Conservation (phyloP, 2,888 invertebrate genomes). For the Pandemis cinnamomeana region DNA sequence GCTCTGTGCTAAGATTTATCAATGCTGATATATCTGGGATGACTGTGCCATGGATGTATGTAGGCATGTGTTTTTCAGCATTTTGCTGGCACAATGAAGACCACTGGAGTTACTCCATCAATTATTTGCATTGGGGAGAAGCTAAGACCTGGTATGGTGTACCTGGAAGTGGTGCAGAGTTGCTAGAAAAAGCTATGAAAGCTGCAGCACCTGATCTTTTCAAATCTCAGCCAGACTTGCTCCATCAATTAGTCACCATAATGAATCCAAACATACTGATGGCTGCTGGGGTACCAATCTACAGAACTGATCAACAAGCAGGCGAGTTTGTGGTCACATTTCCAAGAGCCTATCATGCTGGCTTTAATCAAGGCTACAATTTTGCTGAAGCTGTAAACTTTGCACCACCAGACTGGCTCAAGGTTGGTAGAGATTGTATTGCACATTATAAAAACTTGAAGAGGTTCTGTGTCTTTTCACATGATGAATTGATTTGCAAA, state of each 20-base stretch:
- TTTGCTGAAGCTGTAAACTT: slow-evolving; percentile 95
- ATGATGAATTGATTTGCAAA: slow-evolving; percentile 91
- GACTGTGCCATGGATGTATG: slow-evolving; percentile 92
- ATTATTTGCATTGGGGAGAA: slow-evolving; percentile 93
- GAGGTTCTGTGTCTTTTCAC: slow-evolving; percentile 91
- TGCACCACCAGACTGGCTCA: slow-evolving; percentile 91
- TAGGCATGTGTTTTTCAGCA: slow-evolving; percentile 93
- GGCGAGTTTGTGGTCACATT: slow-evolving; percentile 93
- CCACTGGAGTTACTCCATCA: slow-evolving; percentile 93
- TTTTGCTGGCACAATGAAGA: slow-evolving; percentile 95
- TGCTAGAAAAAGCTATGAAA: slow-evolving; percentile 89
- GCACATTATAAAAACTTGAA: slow-evolving; percentile 87
- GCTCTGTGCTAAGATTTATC: slow-evolving; percentile 89
- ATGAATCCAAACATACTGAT: slow-evolving; percentile 90
- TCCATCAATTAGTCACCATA: slow-evolving; percentile 91
- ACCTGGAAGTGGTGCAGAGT: slow-evolving; percentile 87
- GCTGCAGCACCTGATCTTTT: slow-evolving; percentile 90
- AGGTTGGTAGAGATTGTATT: slow-evolving; percentile 88
- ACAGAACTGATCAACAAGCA: slow-evolving; percentile 88
- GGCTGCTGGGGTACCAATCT: slow-evolving; percentile 85
- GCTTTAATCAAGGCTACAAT: slow-evolving; percentile 92
- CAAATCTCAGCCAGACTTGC: slow-evolving; percentile 88
- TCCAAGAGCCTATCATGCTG: slow-evolving; percentile 92
- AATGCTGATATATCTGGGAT: slow-evolving; percentile 90
- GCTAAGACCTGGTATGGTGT: slow-evolving; percentile 94